Evolutionary conservation across 2,797 vertebrate species (phyloP).

Genomic region (Apogon hyalosoma): DNA sequence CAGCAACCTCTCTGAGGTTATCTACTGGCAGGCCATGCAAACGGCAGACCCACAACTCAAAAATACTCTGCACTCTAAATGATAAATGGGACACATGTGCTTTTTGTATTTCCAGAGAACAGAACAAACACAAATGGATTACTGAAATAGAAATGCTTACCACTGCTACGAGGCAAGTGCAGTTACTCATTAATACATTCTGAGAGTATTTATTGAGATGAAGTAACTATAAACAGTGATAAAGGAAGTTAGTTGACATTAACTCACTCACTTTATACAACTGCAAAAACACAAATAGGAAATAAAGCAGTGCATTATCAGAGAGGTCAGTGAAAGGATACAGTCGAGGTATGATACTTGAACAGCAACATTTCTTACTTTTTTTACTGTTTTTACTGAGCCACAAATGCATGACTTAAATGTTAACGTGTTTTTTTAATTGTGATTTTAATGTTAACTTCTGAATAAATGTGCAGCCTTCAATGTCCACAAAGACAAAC

Average conservation of each 20-base stretch:
- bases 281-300: slow-evolving; percentile 45
- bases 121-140: slow-evolving; percentile 73
- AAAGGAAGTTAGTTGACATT: slow-evolving; percentile 51
- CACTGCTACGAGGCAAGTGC: slow-evolving; percentile 54
- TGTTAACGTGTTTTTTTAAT: neutral
- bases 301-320: slow-evolving; percentile 34
- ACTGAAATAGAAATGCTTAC: slow-evolving; percentile 61
- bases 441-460: neutral
- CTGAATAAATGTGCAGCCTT: neutral
- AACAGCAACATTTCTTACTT: slow-evolving; percentile 27
- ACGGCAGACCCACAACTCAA: slow-evolving; percentile 81
- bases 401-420: slow-evolving; percentile 7
- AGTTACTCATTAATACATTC: slow-evolving; percentile 70
- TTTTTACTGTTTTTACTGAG: neutral
- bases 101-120: slow-evolving; percentile 74
- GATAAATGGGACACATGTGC: slow-evolving; percentile 78
- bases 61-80: slow-evolving; percentile 74
- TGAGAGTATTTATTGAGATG: slow-evolving; percentile 72
- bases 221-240: slow-evolving; percentile 59
- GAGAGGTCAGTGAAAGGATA: slow-evolving; percentile 50
- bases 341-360: slow-evolving; percentile 17
- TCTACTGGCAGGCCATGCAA: slow-evolving; percentile 77
- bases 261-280: slow-evolving; percentile 52
- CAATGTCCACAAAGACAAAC: neutral
- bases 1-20: slow-evolving; percentile 77